phyloP scores from a whole-genome alignment of 2,888 invertebrate genomes.

The Standfussiana lucernea region DNA sequence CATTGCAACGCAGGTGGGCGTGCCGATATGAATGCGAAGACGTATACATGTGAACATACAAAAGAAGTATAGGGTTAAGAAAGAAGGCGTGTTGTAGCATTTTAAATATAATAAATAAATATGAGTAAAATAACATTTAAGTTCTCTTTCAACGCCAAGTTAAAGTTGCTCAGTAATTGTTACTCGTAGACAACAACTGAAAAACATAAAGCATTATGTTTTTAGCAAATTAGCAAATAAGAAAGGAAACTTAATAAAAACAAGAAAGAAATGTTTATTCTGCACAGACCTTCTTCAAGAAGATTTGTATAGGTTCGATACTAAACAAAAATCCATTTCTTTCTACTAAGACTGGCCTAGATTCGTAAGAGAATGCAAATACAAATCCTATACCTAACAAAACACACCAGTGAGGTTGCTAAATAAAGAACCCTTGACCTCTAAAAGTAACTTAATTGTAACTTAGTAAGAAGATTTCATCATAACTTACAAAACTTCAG shows the following conservation, averaged over 20 bases:
- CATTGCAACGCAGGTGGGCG: constrained; percentile 38
- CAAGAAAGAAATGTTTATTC: background rate
- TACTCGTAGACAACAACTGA: background rate
- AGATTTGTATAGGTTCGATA: background rate
- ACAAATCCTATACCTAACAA: background rate
- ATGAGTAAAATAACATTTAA: background rate
- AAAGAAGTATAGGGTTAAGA: constrained; percentile 7
- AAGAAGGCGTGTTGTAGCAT: background rate
- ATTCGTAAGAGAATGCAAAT: background rate
- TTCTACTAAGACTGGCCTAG: background rate
- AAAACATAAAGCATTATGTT: background rate
- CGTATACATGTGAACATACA: constrained; percentile 23
- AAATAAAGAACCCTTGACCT: constrained; percentile 17
- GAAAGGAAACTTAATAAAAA: background rate
- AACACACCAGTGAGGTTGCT: background rate
- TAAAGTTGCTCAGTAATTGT: background rate
- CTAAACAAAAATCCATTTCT: background rate
- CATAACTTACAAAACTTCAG: constrained; percentile 27
- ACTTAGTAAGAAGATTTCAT: constrained; percentile 27
- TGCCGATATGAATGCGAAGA: constrained; percentile 30
- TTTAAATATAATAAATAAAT: no score
- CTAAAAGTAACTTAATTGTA: constrained; percentile 24
- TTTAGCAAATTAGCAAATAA: background rate
- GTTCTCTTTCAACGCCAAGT: background rate
- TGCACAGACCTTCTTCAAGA: background rate